Base-by-base conservation (phyloP, 2,888 invertebrate species). In the Drosophila prostipennis region DNA sequence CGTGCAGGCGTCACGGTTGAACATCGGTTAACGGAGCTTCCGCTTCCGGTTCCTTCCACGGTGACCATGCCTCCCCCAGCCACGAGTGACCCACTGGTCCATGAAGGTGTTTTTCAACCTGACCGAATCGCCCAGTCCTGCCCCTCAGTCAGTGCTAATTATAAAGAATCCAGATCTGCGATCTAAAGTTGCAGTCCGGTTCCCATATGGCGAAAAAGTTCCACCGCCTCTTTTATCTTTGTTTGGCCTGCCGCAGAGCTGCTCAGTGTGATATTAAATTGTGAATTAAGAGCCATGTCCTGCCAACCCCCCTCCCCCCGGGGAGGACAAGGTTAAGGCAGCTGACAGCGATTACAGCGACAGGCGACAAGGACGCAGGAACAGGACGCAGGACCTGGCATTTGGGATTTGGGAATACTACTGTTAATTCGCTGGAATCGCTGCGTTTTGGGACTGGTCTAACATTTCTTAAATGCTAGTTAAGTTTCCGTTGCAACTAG, bases 181-280 rank as follows among this genome's bases (percentile, higher is more conserved):
- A 53, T 53, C 53, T 29, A 78, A 79, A 78, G 74, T 79, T 80
- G 11, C 53, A 40, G 11, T 11, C 14, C 46, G 29, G 5, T 2
- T 48, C 32, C 32, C 48, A 34, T 48, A 48, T 32, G 48, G 16
- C 48, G 11, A 32, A 48, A 48, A 48, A 7, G 11, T 34, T 13
- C 16, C 34, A 16, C 29, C n/a, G 8, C n/a, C n/a, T 26, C n/a
- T 11, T 8, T 16, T 26, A 6, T 10, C 11, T 5, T 4, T 46
- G 8, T 29, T 14, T 29, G 26, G 45, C 43, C 29, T 29, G 29
- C 7, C 29, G 5, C 8, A 32, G 19, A 19, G 42, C 42, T 3
- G 11, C 19, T 19, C 77, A 79, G 80, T 83, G 81, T 82, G 81
- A 84, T 87, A 84, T 84, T 84, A 87, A 84, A 84, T 84, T 87